phyloP scores from a whole-genome alignment of 2,888 invertebrate species.

The Tetragonula carbonaria region DNA sequence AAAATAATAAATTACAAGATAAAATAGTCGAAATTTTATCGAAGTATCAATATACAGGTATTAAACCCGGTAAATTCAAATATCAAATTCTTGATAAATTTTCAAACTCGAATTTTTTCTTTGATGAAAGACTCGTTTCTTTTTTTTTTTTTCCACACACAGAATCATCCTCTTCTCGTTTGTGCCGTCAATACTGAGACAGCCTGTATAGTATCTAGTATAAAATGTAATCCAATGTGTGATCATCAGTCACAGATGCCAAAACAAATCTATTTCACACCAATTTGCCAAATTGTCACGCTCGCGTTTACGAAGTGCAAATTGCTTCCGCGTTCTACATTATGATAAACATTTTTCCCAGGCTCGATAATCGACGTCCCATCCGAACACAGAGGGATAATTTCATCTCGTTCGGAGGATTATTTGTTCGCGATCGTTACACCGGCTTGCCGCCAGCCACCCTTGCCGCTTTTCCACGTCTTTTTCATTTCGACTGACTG shows the following conservation, averaged over 20 bases:
- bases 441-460: conserved; percentile 14
- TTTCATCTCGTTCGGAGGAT: conserved; percentile 50
- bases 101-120: too few relatives aligned
- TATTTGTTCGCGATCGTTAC: conserved; percentile 56
- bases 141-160: too few relatives aligned
- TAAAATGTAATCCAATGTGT: too few relatives aligned
- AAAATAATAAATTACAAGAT: too few relatives aligned
- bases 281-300: not conserved
- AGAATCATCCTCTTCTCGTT: too few relatives aligned
- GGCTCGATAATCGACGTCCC: conserved; percentile 14
- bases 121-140: too few relatives aligned
- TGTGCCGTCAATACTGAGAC: too few relatives aligned
- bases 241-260: not conserved
- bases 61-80: too few relatives aligned
- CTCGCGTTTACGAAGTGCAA: not conserved
- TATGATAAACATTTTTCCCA: conserved; percentile 25
- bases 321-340: conserved; percentile 2
- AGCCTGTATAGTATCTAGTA: too few relatives aligned
- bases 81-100: too few relatives aligned
- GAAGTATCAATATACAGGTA: too few relatives aligned
- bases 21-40: too few relatives aligned
- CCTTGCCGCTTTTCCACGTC: conserved; percentile 31
- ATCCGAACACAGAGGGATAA: conserved; percentile 49
- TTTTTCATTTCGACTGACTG: conserved; percentile 53
- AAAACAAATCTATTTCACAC: not conserved